phyloP scores from a whole-genome alignment of 1,140 invertebrate species.

The Glomeris maerens region DNA sequence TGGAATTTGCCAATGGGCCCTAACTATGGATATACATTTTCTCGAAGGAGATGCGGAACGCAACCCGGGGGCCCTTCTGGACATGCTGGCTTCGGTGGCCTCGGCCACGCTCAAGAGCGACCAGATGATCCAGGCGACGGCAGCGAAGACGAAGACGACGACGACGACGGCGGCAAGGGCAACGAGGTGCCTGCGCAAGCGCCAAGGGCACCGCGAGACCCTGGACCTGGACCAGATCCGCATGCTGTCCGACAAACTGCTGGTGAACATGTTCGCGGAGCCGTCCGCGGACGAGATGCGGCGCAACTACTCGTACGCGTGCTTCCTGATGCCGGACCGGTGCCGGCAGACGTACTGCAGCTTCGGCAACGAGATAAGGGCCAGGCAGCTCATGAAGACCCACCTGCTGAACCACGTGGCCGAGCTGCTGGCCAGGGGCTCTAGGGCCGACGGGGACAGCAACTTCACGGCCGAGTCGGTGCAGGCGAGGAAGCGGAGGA shows the following conservation, averaged over 20 bases:
- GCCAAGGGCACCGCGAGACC: neutral
- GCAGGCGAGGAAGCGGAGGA: conserved; percentile 20
- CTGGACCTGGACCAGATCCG: conserved; percentile 34
- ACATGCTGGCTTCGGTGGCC: conserved; percentile 39
- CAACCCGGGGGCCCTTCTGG: conserved; percentile 22
- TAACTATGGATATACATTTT: too few relatives aligned
- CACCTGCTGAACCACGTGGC: conserved; percentile 38
- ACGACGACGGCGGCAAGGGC: neutral
- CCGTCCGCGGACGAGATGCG: conserved; percentile 41
- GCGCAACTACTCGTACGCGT: conserved; percentile 40
- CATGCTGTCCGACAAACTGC: conserved; percentile 36
- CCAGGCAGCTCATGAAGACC: conserved; percentile 37
- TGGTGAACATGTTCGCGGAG: conserved; percentile 42
- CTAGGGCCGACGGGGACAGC: neutral
- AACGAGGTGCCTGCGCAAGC: conserved; percentile 7
- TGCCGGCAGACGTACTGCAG: conserved; percentile 39
- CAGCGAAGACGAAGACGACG: neutral
- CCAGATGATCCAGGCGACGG: conserved; percentile 19
- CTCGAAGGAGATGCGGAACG: too few relatives aligned
- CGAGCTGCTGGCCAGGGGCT: conserved; percentile 22
- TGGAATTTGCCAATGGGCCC: too few relatives aligned
- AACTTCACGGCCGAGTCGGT: conserved; percentile 24
- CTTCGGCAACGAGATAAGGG: conserved; percentile 43
- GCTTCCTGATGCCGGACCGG: conserved; percentile 33
- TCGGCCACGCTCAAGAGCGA: conserved; percentile 36